These are phyloP conservation scores for Muntiacus muntjak DNA, from an alignment of 2,113 vertebrate species.

Conservation along the genomic window DNA sequence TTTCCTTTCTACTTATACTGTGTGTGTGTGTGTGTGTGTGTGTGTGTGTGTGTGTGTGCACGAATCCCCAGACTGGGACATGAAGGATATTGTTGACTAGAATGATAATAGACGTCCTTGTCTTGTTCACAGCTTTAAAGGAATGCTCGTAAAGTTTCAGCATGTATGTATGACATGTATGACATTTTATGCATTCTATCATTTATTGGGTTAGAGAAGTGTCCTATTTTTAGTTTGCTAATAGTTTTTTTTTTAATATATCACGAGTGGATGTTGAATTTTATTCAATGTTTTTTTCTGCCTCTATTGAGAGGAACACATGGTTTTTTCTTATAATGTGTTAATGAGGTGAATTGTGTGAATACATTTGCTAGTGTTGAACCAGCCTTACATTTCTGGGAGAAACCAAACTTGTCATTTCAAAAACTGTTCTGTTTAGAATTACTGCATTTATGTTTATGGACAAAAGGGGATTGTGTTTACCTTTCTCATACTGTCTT, in stretches of 20 bases:
- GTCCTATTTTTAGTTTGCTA: background rate
- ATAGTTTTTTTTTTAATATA: background rate
- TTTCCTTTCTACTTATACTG: background rate
- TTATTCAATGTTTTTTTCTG: background rate
- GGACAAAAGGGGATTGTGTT: background rate
- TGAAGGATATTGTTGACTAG: background rate
- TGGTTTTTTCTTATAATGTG: background rate
- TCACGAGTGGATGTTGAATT: background rate
- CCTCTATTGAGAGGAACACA: background rate
- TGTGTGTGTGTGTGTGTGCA: background rate
- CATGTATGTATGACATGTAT: background rate
- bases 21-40: background rate
- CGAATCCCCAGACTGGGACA: background rate
- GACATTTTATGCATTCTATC: background rate
- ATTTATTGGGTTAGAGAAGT: background rate
- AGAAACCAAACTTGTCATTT: background rate
- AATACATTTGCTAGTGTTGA: background rate
- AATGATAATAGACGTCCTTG: background rate
- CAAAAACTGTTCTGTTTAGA: background rate
- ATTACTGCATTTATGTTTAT: background rate
- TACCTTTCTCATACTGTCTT: background rate
- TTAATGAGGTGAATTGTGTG: background rate
- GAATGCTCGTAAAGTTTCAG: background rate
- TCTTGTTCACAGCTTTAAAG: background rate
- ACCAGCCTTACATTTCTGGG: background rate